phyloP scores from a whole-genome alignment of 2,888 invertebrate genomes.

The Mimas tiliae region DNA sequence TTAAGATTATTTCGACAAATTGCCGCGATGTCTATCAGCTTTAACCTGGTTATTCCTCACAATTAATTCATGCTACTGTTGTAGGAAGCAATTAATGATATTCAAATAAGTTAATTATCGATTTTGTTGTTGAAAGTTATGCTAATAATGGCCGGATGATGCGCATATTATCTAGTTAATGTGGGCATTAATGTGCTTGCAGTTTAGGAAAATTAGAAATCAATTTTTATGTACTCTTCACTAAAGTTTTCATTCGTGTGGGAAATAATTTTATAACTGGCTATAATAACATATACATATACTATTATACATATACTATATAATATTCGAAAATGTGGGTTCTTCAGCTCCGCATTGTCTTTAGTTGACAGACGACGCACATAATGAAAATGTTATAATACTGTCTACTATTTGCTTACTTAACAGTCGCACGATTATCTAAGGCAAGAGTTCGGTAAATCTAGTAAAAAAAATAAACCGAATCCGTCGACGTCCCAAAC shows the following conservation, averaged over 20 bases:
- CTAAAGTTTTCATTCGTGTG: neutral
- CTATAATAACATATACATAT: too few relatives aligned
- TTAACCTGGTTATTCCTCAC: conserved; percentile 40
- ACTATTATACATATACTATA: too few relatives aligned
- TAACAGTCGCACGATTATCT: too few relatives aligned
- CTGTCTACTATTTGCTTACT: too few relatives aligned
- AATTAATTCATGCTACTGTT: conserved; percentile 10
- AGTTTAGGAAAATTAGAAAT: neutral
- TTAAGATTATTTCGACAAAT: conserved; percentile 46
- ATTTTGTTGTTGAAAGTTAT: conserved; percentile 6
- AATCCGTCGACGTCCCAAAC: too few relatives aligned
- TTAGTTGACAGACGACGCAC: too few relatives aligned
- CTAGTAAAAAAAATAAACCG: too few relatives aligned
- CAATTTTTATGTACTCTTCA: neutral
- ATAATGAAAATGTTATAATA: too few relatives aligned
- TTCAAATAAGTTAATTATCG: conserved; percentile 17
- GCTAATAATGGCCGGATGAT: conserved; percentile 10
- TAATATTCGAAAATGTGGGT: too few relatives aligned
- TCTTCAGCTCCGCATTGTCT: too few relatives aligned
- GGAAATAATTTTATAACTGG: neutral
- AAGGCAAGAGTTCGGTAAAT: too few relatives aligned
- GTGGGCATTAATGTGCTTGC: neutral
- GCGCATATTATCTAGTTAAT: neutral
- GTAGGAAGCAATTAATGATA: conserved; percentile 26
- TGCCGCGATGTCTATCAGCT: conserved; percentile 42